A percentile compares a stretch with the other conserved stretches of the same genome.
phyloP scores from a whole-genome alignment of 1,140 invertebrate species.

The Holotrichia oblita region DNA sequence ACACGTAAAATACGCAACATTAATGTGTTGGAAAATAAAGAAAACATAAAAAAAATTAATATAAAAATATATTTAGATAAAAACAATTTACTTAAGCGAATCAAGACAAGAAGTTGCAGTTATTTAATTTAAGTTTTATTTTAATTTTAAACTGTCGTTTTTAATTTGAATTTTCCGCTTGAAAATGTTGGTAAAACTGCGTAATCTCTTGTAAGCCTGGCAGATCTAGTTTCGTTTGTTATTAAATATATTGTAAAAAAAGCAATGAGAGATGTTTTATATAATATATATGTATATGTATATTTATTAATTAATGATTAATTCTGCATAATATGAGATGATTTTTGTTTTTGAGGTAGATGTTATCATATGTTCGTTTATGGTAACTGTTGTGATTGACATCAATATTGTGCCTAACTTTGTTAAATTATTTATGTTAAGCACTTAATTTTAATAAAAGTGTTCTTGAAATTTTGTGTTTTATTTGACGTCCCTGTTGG shows the following conservation, averaged over 20 bases:
- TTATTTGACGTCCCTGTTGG: neutral
- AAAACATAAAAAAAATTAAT: constrained; percentile 11
- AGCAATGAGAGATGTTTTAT: constrained; percentile 9
- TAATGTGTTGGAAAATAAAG: constrained; percentile 20
- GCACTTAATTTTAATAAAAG: constrained; percentile 61
- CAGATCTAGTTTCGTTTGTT: too few relatives aligned
- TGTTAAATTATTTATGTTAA: constrained; percentile 58
- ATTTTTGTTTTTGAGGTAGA: neutral
- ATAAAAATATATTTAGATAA: constrained; percentile 39
- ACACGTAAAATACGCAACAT: constrained; percentile 14
- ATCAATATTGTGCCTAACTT: constrained; percentile 60
- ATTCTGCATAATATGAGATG: neutral
- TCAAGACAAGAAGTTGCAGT: constrained; percentile 28
- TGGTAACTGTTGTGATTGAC: constrained; percentile 55
- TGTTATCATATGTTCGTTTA: constrained; percentile 42
- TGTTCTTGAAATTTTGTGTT: constrained; percentile 44
- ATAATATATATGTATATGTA: neutral
- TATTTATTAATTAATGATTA: neutral
- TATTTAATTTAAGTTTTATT: neutral
- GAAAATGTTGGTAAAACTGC: too few relatives aligned
- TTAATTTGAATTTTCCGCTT: neutral
- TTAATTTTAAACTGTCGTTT: neutral
- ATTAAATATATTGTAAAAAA: too few relatives aligned
- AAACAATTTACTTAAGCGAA: constrained; percentile 13
- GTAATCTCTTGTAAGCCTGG: too few relatives aligned